A percentile compares a stretch with the other conserved stretches of the same genome.
phyloP scores from a whole-genome alignment of 2,797 vertebrate genomes.

The Phoeniculus purpureus region DNA sequence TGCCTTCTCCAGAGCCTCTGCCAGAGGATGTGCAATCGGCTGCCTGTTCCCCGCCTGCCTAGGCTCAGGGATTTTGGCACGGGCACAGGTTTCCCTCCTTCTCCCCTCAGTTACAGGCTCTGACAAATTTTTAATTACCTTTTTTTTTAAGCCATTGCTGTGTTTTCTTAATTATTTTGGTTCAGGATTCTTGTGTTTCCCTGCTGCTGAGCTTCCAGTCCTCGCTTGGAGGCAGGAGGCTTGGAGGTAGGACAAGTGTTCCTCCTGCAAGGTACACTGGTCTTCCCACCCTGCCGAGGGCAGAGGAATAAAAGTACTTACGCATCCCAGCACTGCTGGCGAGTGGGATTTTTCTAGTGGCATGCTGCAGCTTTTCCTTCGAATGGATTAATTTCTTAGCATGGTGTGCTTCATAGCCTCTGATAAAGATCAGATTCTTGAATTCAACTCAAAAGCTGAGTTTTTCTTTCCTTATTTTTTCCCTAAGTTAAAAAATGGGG shows the following conservation, averaged over 20 bases:
- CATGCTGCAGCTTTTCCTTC: not conserved
- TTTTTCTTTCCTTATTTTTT: not conserved
- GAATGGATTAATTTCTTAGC: not conserved
- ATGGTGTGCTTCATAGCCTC: not conserved
- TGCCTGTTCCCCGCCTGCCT: not conserved
- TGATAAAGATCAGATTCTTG: not conserved
- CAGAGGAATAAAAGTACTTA: not conserved
- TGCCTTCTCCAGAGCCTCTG: not conserved
- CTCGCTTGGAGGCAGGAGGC: not conserved
- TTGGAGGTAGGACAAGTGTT: not conserved
- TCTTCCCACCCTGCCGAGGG: not conserved
- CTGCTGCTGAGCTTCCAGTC: not conserved
- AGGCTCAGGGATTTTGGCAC: not conserved
- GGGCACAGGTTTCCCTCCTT: not conserved
- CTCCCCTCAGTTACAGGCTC: not conserved
- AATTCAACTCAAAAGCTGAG: not conserved
- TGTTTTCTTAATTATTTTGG: not conserved
- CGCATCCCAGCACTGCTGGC: not conserved
- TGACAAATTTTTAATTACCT: not conserved
- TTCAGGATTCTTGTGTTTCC: not conserved
- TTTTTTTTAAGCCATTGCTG: rapidly evolving
- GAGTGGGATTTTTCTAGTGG: not conserved
- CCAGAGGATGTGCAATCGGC: not conserved
- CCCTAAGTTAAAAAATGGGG: not conserved
- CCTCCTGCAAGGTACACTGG: not conserved